Evolutionary conservation across 2,888 invertebrate genomes (phyloP).

Genomic region (Zygaena filipendulae): DNA sequence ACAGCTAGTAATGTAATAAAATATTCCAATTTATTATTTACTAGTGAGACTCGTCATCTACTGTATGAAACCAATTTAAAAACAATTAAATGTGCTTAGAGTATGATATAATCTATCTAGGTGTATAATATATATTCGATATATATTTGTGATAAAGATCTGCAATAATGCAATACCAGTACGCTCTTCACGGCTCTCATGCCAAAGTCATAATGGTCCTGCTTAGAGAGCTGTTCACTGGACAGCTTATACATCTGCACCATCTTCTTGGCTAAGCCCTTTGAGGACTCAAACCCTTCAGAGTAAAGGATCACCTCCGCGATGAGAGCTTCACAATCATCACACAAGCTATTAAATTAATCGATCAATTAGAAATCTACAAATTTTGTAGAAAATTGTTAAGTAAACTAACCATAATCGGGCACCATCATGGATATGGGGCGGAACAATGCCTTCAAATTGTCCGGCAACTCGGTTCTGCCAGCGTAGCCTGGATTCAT

Average conservation of each 20-base stretch:
- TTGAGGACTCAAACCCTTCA: constrained; percentile 92
- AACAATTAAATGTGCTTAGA: too few species aligned
- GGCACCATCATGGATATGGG: constrained; percentile 95
- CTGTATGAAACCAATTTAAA: too few species aligned
- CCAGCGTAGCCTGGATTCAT: constrained; percentile 96
- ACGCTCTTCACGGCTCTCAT: constrained; percentile 96
- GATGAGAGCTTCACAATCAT: constrained; percentile 82
- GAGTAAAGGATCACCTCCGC: constrained; percentile 95
- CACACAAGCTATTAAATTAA: too few species aligned
- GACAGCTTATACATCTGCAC: constrained; percentile 93
- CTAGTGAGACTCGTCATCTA: too few species aligned
- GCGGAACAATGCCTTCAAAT: constrained; percentile 86
- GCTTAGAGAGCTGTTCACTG: constrained; percentile 91
- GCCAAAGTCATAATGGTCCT: constrained; percentile 93
- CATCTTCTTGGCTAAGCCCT: constrained; percentile 89
- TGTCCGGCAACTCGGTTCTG: constrained; percentile 88
- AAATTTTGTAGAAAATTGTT: too few species aligned
- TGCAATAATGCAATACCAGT: too few species aligned
- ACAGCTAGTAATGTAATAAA: too few species aligned
- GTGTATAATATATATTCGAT: too few species aligned
- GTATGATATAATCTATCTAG: too few species aligned
- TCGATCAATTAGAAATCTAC: too few species aligned
- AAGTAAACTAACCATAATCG: constrained; percentile 83
- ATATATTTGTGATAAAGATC: too few species aligned
- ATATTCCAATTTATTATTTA: too few species aligned